These are phyloP conservation scores for Muscina levida DNA, from an alignment of 2,888 invertebrate genomes.

Conservation along the genomic window DNA sequence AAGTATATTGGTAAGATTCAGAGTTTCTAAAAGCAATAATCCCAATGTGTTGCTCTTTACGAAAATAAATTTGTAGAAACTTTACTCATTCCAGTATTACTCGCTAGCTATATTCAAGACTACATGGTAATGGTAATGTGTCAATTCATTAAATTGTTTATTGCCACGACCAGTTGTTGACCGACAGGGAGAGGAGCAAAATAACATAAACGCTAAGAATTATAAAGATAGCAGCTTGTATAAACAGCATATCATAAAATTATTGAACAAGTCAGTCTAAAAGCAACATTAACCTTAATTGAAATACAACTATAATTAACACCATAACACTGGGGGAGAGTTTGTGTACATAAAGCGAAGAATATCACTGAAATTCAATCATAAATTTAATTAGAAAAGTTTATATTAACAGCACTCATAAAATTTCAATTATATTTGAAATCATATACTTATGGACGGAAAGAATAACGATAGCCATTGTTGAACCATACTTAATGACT, in stretches of 20 bases:
- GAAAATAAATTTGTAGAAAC: too few relatives aligned
- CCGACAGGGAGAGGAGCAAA: neutral
- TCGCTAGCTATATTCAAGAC: too few relatives aligned
- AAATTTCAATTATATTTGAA: conserved; percentile 30
- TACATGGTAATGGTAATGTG: neutral
- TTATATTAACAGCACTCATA: conserved; percentile 22
- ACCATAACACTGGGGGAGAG: neutral
- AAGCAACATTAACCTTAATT: conserved; percentile 13
- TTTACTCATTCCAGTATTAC: too few relatives aligned
- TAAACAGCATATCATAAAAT: conserved; percentile 11
- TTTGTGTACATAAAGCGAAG: neutral
- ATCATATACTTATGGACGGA: conserved; percentile 1
- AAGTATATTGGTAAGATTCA: too few relatives aligned
- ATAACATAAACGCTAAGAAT: neutral
- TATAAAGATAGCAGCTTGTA: conserved; percentile 12
- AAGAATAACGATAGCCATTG: too few relatives aligned
- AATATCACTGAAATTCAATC: conserved; percentile 64
- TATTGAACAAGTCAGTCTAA: conserved; percentile 10
- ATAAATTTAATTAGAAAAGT: conserved; percentile 66
- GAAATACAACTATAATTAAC: conserved; percentile 10
- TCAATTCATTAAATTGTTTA: conserved; percentile 26
- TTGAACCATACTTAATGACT: too few relatives aligned
- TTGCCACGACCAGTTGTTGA: neutral
- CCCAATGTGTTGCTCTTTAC: too few relatives aligned
- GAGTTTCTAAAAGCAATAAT: too few relatives aligned